Base-by-base conservation (phyloP, 2,113 vertebrate genomes). In the Aramus guarauna region DNA sequence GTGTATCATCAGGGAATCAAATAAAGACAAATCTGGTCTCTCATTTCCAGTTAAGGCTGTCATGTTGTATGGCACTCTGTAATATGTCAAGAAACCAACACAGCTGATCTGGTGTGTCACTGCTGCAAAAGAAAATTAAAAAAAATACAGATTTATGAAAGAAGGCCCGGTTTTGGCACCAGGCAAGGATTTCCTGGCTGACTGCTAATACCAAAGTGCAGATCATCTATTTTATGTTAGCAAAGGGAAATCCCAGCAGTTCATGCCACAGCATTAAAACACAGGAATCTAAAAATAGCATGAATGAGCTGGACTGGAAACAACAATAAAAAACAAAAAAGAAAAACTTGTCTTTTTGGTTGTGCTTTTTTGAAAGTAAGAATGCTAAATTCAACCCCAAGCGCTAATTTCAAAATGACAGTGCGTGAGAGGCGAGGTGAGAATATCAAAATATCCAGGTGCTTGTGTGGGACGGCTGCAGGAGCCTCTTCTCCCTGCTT, bases 201-300 rank as follows among this genome's bases (percentile, higher is more conserved):
- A n/a, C 91, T 94, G 89, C 91, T 88, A 62, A 50, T 47, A 73
- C 78, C 75, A 37, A 68, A 89, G 93, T 21, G 50, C 90, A 76
- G 53, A 83, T 74, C 30, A 6, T 78, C 87, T 94, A 41, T 90
- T 96, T 91, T 60, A 55, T 52, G 74, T 56, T 63, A 88, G 85
- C 52, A 32, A 67, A 88, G 90, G 95, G 90, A 94, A 96, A 96
- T 84, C 96, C 90, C 94, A 90, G 75, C 55, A 50, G 52, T 45
- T 94, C 82, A 22, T 30, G 63, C 75, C 84, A 85, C 48, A 16
- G 74, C 74, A 55, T 45, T 79, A 75, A 88, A 95, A 88, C 64
- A 34, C 45, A 17, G 12, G 14, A 5, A 34, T 76, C 94, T 93
- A 97, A 96, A 97, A 92, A 94, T 91, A 95, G 41, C 59, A 19